Percentiles rank a stretch among this genome's conserved stretches.
Conservation (phyloP, 2,888 invertebrate genomes). For the Rhimphoctona megacephalus region DNA sequence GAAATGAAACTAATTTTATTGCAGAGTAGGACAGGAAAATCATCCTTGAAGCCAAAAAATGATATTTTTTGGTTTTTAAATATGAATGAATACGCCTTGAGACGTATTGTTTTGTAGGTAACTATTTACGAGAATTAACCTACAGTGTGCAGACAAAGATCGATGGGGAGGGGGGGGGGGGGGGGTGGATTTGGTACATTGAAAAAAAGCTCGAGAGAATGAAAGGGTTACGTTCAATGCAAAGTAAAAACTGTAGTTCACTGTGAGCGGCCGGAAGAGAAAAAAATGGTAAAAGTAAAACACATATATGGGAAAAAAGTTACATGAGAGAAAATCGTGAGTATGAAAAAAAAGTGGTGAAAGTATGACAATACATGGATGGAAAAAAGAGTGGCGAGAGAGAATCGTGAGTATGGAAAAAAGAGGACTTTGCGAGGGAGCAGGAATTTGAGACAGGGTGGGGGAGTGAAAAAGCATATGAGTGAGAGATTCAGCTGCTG, state of each 20-base stretch:
- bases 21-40: background rate
- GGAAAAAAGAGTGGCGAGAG: background rate
- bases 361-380: background rate
- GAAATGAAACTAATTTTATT: background rate
- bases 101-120: background rate
- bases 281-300: background rate
- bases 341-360: conserved; percentile 1
- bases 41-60: background rate
- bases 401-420: conserved; percentile 38
- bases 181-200: no score
- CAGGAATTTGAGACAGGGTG: conserved; percentile 30
- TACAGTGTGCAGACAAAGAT: background rate
- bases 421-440: conserved; percentile 41
- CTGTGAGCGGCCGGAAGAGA: background rate
- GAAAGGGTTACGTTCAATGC: background rate
- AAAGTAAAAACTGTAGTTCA: background rate
- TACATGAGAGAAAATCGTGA: conserved; percentile 11
- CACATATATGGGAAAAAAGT: background rate
- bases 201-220: background rate
- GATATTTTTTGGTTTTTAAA: background rate
- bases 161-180: no score
- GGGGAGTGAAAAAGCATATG: conserved; percentile 69
- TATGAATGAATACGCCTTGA: background rate
- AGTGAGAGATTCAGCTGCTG: conserved; percentile 74
- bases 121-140: background rate